These are phyloP conservation scores for Otocyon megalotis DNA, from an alignment of 2,113 vertebrate genomes.

Conservation along the genomic window DNA sequence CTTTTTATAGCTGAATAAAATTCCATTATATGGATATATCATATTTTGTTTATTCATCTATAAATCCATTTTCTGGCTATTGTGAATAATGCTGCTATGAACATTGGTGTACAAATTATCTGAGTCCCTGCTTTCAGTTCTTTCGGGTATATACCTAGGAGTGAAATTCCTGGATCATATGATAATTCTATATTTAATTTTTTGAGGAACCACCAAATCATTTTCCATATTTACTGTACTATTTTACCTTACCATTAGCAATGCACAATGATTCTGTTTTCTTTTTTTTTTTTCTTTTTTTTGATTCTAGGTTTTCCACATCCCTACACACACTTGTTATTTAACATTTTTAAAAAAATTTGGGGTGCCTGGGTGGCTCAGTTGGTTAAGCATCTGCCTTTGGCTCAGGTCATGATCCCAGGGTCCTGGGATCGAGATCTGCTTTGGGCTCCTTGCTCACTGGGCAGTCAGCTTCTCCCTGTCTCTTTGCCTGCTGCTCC, in stretches of 20 bases:
- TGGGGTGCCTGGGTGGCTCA: too few relatives aligned
- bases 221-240: background rate
- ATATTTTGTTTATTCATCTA: background rate
- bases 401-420: too few relatives aligned
- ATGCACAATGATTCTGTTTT: background rate
- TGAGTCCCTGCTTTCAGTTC: background rate
- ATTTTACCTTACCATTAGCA: background rate
- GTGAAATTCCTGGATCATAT: background rate
- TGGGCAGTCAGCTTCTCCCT: too few relatives aligned
- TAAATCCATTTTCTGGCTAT: background rate
- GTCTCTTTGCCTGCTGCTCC: too few relatives aligned
- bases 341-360: background rate
- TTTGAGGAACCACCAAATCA: background rate
- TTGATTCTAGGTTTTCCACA: background rate
- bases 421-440: too few relatives aligned
- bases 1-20: background rate
- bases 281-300: too few relatives aligned
- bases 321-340: background rate
- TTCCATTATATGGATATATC: background rate
- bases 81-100: background rate
- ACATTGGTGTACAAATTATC: background rate
- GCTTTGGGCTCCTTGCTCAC: too few relatives aligned
- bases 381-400: too few relatives aligned
- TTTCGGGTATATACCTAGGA: background rate
- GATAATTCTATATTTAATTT: background rate